Conservation (phyloP, 30 jellyfish, hydroid and myxozoan genomes). For the Chrysaora quinquecirrha region DNA sequence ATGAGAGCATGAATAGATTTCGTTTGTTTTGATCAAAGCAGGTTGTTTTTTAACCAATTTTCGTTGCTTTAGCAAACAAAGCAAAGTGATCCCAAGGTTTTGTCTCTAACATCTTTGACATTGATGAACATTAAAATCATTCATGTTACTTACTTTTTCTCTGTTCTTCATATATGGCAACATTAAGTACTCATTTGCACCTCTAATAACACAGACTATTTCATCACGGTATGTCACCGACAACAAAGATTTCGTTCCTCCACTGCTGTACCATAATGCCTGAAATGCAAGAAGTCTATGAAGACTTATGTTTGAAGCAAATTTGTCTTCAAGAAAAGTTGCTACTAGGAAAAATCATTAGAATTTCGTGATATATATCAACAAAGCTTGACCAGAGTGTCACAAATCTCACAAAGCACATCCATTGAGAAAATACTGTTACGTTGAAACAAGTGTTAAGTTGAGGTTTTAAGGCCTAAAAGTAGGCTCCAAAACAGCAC, state of each 20-base stretch:
- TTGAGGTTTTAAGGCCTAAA: too few species aligned
- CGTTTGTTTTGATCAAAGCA: neutral
- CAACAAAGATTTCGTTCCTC: conserved; percentile 66
- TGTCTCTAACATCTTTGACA: neutral
- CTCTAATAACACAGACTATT: conserved; percentile 60
- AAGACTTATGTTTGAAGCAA: too few species aligned
- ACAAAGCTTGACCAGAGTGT: too few species aligned
- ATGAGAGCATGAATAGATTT: too few species aligned
- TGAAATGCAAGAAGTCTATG: neutral
- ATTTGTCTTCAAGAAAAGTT: too few species aligned
- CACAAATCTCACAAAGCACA: too few species aligned
- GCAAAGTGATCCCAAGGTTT: neutral
- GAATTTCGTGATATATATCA: too few species aligned
- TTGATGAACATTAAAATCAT: too few species aligned
- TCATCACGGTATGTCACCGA: conserved; percentile 50
- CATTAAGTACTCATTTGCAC: conserved; percentile 54
- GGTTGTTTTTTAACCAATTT: neutral
- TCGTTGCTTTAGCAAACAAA: neutral
- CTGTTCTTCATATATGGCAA: conserved; percentile 50
- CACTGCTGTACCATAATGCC: conserved; percentile 87
- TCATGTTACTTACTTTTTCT: conserved; percentile 10
- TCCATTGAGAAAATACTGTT: too few species aligned
- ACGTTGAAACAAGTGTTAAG: too few species aligned
- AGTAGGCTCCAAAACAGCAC: too few species aligned
- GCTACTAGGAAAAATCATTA: too few species aligned